These are phyloP conservation scores for Sturnus vulgaris DNA, from an alignment of 2,113 vertebrate genomes.

Conservation along the genomic window DNA sequence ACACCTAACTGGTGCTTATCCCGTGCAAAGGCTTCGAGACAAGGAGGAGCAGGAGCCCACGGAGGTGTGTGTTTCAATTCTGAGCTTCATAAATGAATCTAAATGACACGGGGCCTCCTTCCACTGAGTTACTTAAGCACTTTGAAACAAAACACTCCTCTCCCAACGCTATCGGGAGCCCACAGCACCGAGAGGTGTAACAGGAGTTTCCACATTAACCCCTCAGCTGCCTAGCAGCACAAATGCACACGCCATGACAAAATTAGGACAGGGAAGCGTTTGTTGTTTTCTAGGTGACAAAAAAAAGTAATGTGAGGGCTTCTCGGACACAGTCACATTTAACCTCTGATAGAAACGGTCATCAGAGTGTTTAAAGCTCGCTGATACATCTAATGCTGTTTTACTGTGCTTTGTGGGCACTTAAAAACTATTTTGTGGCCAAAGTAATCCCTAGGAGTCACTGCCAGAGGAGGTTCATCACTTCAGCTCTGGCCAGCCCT, in stretches of 20 bases:
- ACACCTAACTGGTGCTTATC: background rate
- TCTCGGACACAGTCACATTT: background rate
- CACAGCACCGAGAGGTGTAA: background rate
- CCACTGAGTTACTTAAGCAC: slow-evolving; percentile 3
- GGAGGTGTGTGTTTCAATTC: slow-evolving; percentile 9
- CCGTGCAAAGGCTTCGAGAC: background rate
- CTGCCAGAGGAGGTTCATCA: background rate
- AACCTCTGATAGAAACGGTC: background rate
- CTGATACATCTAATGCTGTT: background rate
- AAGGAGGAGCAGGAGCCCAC: background rate
- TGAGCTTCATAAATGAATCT: background rate
- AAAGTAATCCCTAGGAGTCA: background rate
- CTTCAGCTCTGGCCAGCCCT: background rate
- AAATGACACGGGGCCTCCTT: background rate
- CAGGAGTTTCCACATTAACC: slow-evolving; percentile 23
- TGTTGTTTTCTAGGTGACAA: background rate
- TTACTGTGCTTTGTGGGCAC: background rate
- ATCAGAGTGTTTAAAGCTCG: background rate
- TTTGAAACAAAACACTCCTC: slow-evolving; percentile 40
- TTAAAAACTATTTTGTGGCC: background rate
- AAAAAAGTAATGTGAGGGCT: background rate
- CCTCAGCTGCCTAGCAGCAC: background rate
- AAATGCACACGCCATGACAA: background rate
- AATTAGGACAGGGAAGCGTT: background rate
- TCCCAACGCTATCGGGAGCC: background rate